These are phyloP conservation scores for Thecocarcelia acutangulata DNA, from an alignment of 2,888 invertebrate species.

Conservation along the genomic window DNA sequence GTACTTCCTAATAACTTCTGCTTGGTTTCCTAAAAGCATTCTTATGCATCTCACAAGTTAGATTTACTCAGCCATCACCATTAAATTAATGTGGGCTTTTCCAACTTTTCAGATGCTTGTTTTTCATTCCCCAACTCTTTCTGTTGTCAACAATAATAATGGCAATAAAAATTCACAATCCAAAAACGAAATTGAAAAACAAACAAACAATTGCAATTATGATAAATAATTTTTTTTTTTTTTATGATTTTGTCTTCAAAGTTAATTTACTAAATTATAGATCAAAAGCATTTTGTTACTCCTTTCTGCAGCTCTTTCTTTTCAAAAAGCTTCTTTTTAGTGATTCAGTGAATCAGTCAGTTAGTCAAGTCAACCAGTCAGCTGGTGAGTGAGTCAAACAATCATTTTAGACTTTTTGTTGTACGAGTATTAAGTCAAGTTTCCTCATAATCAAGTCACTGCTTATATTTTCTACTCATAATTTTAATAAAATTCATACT, in stretches of 20 bases:
- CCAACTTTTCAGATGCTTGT: neutral
- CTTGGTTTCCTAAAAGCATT: neutral
- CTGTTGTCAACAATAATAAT: conserved; percentile 26
- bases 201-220: conserved; percentile 52
- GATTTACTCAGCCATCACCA: conserved; percentile 29
- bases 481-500: conserved; percentile 48
- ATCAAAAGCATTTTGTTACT: conserved; percentile 62
- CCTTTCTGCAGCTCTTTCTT: neutral
- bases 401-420: conserved; percentile 35
- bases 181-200: conserved; percentile 17
- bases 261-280: conserved; percentile 69
- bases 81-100: conserved; percentile 46
- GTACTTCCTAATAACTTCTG: neutral
- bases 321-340: neutral
- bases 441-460: conserved; percentile 48
- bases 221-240: conserved; percentile 50
- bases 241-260: conserved; percentile 64
- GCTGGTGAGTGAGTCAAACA: neutral
- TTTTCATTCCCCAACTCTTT: conserved; percentile 30
- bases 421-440: conserved; percentile 33
- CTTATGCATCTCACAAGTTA: neutral
- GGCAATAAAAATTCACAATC: conserved; percentile 33
- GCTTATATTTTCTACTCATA: conserved; percentile 12
- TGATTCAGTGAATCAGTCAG: conserved; percentile 6
- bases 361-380: neutral